Percentiles rank a stretch among this genome's conserved stretches.
Evolutionary conservation across 53 echinoderm and acorn worm genomes (phyloP).

Genomic region (Paelopatides confundens): DNA sequence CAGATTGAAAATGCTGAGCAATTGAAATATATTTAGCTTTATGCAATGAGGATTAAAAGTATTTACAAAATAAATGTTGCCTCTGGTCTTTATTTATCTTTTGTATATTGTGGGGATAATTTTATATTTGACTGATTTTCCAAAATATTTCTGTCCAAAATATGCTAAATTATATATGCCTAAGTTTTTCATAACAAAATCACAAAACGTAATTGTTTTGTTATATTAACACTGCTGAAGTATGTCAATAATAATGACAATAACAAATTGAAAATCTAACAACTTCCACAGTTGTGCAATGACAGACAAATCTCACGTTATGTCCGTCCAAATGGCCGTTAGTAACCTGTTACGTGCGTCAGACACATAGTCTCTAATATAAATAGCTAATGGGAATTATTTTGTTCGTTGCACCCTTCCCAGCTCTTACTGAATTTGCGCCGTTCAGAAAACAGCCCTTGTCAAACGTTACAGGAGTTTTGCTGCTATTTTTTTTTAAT

Average conservation of each 20-base stretch:
- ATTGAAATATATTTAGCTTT: background rate
- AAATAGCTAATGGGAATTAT: background rate
- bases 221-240: background rate
- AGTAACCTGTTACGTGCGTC: conserved; percentile 9
- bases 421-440: background rate
- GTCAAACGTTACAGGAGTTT: background rate
- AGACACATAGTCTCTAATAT: background rate
- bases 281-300: background rate
- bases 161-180: background rate
- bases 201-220: background rate
- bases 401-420: background rate
- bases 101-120: background rate
- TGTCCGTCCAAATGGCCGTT: conserved; percentile 1
- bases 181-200: background rate
- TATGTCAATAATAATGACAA: background rate
- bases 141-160: conserved; percentile 19
- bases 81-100: background rate
- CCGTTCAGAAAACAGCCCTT: background rate
- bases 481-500: background rate
- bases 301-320: background rate
- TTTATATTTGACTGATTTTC: background rate
- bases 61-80: conserved; percentile 21
- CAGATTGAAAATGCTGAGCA: background rate
- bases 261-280: background rate
- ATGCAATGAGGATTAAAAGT: conserved; percentile 1